phyloP scores from a whole-genome alignment of 1,140 invertebrate species.

The Lethocerus indicus region DNA sequence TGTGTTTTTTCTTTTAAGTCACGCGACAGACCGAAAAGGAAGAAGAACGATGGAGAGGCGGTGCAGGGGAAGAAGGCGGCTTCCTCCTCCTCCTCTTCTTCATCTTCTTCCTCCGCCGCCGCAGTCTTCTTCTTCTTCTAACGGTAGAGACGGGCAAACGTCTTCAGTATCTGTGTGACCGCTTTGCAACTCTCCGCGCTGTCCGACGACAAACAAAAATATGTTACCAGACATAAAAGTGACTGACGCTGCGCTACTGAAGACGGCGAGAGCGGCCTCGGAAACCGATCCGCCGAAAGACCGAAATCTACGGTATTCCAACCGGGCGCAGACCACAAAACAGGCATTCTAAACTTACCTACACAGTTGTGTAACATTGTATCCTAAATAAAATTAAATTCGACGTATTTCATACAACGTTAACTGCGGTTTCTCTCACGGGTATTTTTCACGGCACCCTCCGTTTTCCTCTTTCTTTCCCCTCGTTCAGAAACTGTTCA shows the following conservation, averaged over 20 bases:
- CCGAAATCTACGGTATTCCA: background rate
- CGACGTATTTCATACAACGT: too few relatives aligned
- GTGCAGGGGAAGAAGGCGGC: too few relatives aligned
- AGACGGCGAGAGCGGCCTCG: background rate
- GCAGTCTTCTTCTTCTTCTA: too few relatives aligned
- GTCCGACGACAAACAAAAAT: conserved; percentile 15
- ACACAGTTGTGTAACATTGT: conserved; percentile 1
- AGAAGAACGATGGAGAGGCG: too few relatives aligned
- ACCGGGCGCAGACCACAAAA: background rate
- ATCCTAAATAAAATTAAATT: background rate
- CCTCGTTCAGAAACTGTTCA: too few relatives aligned
- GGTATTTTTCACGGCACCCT: too few relatives aligned
- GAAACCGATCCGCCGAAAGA: background rate
- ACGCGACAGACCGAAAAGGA: too few relatives aligned
- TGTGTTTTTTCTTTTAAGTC: too few relatives aligned
- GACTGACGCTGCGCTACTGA: background rate
- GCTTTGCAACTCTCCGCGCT: conserved; percentile 51
- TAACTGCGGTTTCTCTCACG: too few relatives aligned
- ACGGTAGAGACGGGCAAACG: conserved; percentile 61
- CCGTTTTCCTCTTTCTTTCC: too few relatives aligned
- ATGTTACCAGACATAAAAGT: background rate
- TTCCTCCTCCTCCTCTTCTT: too few relatives aligned
- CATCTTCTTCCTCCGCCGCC: too few relatives aligned
- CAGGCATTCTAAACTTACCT: background rate
- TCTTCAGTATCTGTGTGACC: conserved; percentile 47